Base-by-base conservation (phyloP, 2,888 invertebrate genomes). In the Polia nebulosa region DNA sequence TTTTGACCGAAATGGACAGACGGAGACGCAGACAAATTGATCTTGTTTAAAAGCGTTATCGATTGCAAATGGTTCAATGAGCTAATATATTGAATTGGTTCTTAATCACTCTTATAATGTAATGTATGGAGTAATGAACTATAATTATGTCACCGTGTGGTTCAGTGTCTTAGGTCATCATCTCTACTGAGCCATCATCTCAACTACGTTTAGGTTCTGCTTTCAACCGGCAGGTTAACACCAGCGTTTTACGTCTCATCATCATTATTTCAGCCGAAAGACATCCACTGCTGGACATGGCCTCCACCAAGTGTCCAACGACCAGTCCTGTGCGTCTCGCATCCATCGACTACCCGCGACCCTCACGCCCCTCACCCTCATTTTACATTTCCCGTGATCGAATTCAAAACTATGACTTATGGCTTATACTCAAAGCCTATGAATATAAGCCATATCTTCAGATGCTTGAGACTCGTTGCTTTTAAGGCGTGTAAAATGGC, bases 21-120 rank as follows among this genome's bases (percentile, higher is more conserved):
- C 25, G 32, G 17, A 15, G 39, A 32, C 56, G 7, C 44, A 41
- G 68, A 74, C 68, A 65, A 76, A 80, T 77, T 74, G 59, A 52
- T 47, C 62, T 61, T 36, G 47, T 61, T 63, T 45, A 17, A 20
- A 47, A 66, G 45, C 45, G 51, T 70, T 79, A 76, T 79, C 53
- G 15, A 61, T 41, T 49, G 56, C 45, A 36, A 72, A 55, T 67
- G 44, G 13, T 62, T 52, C 6, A 73, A 36, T 71, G 34, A 53
- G 25, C 45, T 47, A 44, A 25, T 72, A n/a, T 65, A 44, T 20
- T 59, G 7, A 52, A 71, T 52, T 60, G 15, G 9, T 49, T 20
- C 34, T 34, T 53, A 52, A 58, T 61, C 39, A n/a, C 39, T n/a
- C n/a, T 49, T n/a, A 22, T 20, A 11, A 11, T 3, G 36, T 22